Evolutionary conservation across 2,113 vertebrate species (phyloP).

Genomic region (Sapajus apella): DNA sequence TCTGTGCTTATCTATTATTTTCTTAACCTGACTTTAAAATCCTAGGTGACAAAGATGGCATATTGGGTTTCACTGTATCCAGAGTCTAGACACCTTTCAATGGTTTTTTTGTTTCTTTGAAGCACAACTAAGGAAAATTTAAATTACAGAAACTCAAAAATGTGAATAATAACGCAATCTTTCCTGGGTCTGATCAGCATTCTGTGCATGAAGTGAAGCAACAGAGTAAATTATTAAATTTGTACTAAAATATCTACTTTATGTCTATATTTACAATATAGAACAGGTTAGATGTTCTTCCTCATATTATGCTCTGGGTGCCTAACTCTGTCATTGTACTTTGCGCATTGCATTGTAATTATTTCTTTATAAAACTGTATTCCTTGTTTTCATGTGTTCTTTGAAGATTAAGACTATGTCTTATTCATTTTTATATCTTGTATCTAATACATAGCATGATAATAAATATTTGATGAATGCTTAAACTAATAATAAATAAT

Average conservation of each 20-base stretch:
- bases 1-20: background rate
- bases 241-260: background rate
- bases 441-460: background rate
- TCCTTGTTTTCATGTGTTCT: conserved; percentile 20
- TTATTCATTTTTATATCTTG: background rate
- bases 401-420: background rate
- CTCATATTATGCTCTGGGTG: background rate
- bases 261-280: background rate
- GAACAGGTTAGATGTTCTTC: background rate
- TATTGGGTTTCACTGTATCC: background rate
- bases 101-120: background rate
- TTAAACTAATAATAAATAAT: conserved; percentile 38
- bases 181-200: conserved; percentile 6
- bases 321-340: background rate
- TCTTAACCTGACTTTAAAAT: conserved; percentile 36
- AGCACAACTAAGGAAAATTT: conserved; percentile 17
- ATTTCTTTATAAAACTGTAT: conserved; percentile 24
- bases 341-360: background rate
- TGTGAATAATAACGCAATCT: conserved; percentile 21
- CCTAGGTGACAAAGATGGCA: background rate
- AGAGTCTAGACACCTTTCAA: conserved; percentile 8
- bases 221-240: background rate
- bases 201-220: background rate
- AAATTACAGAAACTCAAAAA: conserved; percentile 38
- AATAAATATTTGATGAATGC: background rate